Conservation (phyloP, 2,797 vertebrate genomes). For the Pipistrellus nathusii region DNA sequence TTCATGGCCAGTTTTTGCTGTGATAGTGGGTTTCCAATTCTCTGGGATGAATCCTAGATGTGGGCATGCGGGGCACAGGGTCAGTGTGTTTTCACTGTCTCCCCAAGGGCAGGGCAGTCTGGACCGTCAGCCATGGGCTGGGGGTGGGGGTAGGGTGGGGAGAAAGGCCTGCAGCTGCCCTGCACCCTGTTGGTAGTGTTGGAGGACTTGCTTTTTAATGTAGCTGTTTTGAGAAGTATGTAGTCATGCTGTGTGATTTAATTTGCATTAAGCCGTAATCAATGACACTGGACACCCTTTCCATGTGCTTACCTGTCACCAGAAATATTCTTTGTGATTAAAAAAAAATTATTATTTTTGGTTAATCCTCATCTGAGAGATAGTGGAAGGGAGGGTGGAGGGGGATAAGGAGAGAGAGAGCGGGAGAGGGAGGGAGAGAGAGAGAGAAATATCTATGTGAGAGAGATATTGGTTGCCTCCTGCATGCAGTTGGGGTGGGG, state of each 20-base stretch:
- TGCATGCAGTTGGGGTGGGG: too few relatives aligned
- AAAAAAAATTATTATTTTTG: too few relatives aligned
- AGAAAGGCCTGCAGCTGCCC: too few relatives aligned
- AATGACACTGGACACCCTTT: background rate
- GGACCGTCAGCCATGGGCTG: rapidly evolving
- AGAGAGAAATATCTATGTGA: too few relatives aligned
- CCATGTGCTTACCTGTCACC: background rate
- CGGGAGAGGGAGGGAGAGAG: too few relatives aligned
- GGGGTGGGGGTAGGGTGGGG: too few relatives aligned
- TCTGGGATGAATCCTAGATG: background rate
- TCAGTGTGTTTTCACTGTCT: too few relatives aligned
- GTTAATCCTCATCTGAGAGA: too few relatives aligned
- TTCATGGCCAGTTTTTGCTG: background rate
- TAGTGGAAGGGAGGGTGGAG: too few relatives aligned
- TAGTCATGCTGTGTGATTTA: too few relatives aligned
- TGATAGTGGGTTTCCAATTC: background rate
- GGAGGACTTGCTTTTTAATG: background rate
- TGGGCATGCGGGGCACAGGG: background rate
- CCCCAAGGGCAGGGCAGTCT: background rate
- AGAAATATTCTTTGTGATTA: background rate
- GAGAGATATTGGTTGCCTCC: too few relatives aligned
- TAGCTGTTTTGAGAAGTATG: background rate
- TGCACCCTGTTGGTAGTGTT: background rate
- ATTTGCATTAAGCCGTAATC: background rate
- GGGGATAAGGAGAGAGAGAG: too few relatives aligned